Evolutionary conservation across 2,113 vertebrate species (phyloP).

Genomic region (Toxotes chatareus): DNA sequence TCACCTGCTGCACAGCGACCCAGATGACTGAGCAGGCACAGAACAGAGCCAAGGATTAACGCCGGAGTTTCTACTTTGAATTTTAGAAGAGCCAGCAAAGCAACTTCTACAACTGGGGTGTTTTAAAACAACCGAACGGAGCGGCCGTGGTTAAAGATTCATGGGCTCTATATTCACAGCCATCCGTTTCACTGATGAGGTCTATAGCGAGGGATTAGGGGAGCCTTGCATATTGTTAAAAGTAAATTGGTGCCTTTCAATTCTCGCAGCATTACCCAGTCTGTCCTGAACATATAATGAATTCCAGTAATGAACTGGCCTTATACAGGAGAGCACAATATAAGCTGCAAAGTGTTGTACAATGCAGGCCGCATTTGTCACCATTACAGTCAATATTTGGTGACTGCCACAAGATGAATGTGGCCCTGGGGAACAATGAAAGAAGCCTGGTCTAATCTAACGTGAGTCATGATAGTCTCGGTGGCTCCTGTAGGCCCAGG

Average conservation of each 20-base stretch:
- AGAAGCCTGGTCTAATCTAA: slow-evolving; percentile 66
- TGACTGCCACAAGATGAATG: slow-evolving; percentile 73
- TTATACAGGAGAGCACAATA: slow-evolving; percentile 50
- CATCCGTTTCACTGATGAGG: slow-evolving; percentile 68
- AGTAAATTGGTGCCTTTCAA: slow-evolving; percentile 76
- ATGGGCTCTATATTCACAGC: slow-evolving; percentile 49
- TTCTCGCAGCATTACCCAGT: slow-evolving; percentile 55
- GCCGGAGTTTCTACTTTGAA: slow-evolving; percentile 34
- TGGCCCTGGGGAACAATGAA: slow-evolving; percentile 62
- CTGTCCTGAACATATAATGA: slow-evolving; percentile 69
- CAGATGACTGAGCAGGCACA: slow-evolving; percentile 45
- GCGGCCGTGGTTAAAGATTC: slow-evolving; percentile 67
- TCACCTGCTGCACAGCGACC: slow-evolving; percentile 44
- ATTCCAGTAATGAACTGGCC: slow-evolving; percentile 71
- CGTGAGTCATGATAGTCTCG: slow-evolving; percentile 65
- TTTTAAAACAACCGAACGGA: slow-evolving; percentile 53
- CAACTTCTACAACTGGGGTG: slow-evolving; percentile 35
- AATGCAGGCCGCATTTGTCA: slow-evolving; percentile 70
- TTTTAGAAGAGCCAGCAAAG: slow-evolving; percentile 57
- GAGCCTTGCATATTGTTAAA: slow-evolving; percentile 69
- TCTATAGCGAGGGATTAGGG: slow-evolving; percentile 64
- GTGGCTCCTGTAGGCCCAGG: slow-evolving; percentile 45
- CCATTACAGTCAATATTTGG: slow-evolving; percentile 77
- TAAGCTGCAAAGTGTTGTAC: slow-evolving; percentile 65
- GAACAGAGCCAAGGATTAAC: slow-evolving; percentile 39